Conservation (phyloP, 2,113 vertebrate genomes). For the Mustela nigripes region DNA sequence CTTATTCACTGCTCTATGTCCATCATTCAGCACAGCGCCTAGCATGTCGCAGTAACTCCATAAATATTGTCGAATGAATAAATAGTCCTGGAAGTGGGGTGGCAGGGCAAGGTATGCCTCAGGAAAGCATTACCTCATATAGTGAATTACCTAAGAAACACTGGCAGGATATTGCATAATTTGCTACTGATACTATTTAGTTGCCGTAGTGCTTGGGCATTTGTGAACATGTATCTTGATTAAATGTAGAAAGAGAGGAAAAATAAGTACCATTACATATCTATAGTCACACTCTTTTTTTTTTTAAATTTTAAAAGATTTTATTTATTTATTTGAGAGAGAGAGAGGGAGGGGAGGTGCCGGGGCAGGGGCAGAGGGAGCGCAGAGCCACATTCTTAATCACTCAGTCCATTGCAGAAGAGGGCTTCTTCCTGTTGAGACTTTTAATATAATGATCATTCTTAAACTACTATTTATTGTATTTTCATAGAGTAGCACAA, state of each 20-base stretch:
- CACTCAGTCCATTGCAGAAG: neutral
- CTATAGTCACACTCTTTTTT: neutral
- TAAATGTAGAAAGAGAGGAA: slow-evolving; percentile 47
- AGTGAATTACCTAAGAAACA: slow-evolving; percentile 59
- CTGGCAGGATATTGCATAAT: neutral
- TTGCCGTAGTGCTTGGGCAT: slow-evolving; percentile 58
- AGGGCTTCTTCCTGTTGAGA: neutral
- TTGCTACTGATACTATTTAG: slow-evolving; percentile 55
- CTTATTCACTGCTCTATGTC: neutral
- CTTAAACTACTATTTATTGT: neutral
- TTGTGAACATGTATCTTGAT: slow-evolving; percentile 46
- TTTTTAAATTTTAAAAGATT: neutral
- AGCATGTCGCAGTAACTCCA: neutral
- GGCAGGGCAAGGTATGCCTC: neutral
- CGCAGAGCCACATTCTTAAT: neutral
- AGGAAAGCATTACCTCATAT: neutral
- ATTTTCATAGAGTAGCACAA: neutral
- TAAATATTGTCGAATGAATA: slow-evolving; percentile 11
- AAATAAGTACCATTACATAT: neutral
- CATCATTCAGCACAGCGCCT: neutral
- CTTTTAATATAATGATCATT: slow-evolving; percentile 20
- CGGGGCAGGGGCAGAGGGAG: neutral
- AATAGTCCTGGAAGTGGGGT: neutral
- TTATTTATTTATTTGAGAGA: neutral
- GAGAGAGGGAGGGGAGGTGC: neutral